Conservation (phyloP, 2,797 vertebrate genomes). For the Podarcis lilfordi region DNA sequence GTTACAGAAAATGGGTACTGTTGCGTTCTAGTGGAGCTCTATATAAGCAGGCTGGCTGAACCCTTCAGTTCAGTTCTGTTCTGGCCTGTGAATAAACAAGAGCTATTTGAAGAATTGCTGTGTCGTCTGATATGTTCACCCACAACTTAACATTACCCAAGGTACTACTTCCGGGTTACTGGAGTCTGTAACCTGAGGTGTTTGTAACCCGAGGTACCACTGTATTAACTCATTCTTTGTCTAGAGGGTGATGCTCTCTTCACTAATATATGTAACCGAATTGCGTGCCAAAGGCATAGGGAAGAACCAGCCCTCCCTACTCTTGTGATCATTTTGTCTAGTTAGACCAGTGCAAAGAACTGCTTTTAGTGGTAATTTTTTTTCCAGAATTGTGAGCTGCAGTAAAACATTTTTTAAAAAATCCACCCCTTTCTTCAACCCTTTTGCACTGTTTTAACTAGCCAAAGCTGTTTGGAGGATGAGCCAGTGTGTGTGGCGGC, state of each 20-base stretch:
- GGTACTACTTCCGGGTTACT: too few relatives aligned
- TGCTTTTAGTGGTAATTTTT: background rate
- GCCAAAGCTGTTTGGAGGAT: background rate
- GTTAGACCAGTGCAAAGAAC: background rate
- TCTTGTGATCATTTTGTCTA: background rate
- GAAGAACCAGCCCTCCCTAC: background rate
- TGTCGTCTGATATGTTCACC: too few relatives aligned
- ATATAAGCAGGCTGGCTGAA: too few relatives aligned
- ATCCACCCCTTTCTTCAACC: background rate
- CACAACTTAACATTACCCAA: too few relatives aligned
- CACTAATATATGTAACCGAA: background rate
- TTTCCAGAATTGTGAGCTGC: background rate
- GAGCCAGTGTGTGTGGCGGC: background rate
- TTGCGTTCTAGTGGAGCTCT: too few relatives aligned
- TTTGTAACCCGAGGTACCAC: too few relatives aligned
- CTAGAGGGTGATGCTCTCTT: background rate
- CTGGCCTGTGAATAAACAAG: too few relatives aligned
- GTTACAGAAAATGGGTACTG: too few relatives aligned
- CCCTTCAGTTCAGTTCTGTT: too few relatives aligned
- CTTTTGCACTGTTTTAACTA: background rate
- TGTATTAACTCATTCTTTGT: background rate
- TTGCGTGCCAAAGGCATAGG: background rate
- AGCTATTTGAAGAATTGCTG: too few relatives aligned
- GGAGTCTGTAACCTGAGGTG: too few relatives aligned
- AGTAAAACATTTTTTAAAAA: background rate